Base-by-base conservation (phyloP, 2,888 invertebrate genomes). In the Mongoloraphidia duomilia region DNA sequence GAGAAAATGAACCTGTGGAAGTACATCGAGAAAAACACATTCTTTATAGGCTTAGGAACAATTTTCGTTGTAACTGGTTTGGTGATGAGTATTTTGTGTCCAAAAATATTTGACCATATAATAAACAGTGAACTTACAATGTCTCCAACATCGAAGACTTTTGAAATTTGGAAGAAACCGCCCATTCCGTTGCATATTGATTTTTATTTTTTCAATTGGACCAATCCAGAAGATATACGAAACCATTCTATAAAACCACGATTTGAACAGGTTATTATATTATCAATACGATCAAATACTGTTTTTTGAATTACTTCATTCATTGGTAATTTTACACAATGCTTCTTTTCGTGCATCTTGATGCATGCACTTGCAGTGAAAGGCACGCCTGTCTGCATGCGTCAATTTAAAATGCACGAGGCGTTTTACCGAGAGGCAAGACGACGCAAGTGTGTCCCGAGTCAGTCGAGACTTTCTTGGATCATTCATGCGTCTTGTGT, bases 151-250 rank as follows among this genome's bases (percentile, higher is more conserved):
- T 78, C 83, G 1, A 67, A 70, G 10, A 72, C 77, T 14, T 88
- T 73, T 65, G 70, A 75, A 2, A 65, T 81, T 44, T 92, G 91
- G 91, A 72, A 76, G 59, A 77, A 73, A 41, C 79, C 82, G 0
- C 72, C 76, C 0, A 65, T 84, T 35, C 76, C 79, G 0, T 64
- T 85, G 12, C 72, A 67, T 58, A 66, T 86, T 56, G 80, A 84
- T 56, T 71, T 87, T 50, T 82, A 79, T 60, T 71, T 85, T 55
- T 86, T 78, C 65, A 87, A 87, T 65, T 87, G 87, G 87, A 86
- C 86, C 5, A 87, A 87, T 65, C 76, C 84, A 0, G 73, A 80
- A 11, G 74, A 77, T 45, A 74, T 79, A 36, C 72, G 74, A 3
- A 74, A 75, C 14, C 69, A 69, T 48, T 69, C 67, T 8, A 64